These are phyloP conservation scores for Diploscapter pachys DNA, from an alignment of 1,140 invertebrate genomes.

Conservation along the genomic window DNA sequence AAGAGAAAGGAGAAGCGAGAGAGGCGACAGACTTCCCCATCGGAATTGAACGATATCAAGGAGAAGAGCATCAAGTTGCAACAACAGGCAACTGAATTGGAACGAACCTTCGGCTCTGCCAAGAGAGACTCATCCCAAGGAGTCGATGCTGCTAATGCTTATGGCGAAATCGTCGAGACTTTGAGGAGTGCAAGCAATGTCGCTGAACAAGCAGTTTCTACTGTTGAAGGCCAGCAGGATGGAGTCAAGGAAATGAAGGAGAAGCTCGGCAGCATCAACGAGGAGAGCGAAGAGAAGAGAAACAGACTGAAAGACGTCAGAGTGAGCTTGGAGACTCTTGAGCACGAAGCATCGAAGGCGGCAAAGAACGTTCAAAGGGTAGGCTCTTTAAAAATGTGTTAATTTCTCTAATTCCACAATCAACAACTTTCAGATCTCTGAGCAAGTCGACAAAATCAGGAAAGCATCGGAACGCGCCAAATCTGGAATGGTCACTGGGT, in stretches of 20 bases:
- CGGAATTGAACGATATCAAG: conserved; percentile 12
- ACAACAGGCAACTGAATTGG: conserved; percentile 59
- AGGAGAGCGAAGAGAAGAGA: conserved; percentile 69
- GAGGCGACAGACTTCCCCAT: conserved; percentile 61
- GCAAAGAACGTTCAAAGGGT: neutral
- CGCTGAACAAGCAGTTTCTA: conserved; percentile 62
- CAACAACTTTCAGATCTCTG: neutral
- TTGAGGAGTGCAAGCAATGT: conserved; percentile 67
- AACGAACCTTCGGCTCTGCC: conserved; percentile 63
- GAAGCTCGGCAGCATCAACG: conserved; percentile 70
- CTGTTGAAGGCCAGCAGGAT: conserved; percentile 59
- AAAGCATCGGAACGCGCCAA: conserved; percentile 18
- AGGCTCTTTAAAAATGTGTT: too few relatives aligned
- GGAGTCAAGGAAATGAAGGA: conserved; percentile 67
- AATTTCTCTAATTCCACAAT: too few relatives aligned
- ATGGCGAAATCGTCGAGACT: conserved; percentile 59
- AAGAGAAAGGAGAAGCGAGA: conserved; percentile 22
- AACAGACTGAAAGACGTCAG: conserved; percentile 10
- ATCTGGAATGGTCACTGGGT: conserved; percentile 2
- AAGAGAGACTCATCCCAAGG: conserved; percentile 62
- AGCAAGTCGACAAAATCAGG: conserved; percentile 13
- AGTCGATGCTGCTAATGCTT: conserved; percentile 55
- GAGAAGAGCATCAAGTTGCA: conserved; percentile 62
- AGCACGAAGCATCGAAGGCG: conserved; percentile 19
- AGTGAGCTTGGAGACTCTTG: conserved; percentile 19